A percentile compares a stretch with the other conserved stretches of the same genome.
Evolutionary conservation across 2,888 invertebrate species (phyloP).

Genomic region (Allacma fusca): DNA sequence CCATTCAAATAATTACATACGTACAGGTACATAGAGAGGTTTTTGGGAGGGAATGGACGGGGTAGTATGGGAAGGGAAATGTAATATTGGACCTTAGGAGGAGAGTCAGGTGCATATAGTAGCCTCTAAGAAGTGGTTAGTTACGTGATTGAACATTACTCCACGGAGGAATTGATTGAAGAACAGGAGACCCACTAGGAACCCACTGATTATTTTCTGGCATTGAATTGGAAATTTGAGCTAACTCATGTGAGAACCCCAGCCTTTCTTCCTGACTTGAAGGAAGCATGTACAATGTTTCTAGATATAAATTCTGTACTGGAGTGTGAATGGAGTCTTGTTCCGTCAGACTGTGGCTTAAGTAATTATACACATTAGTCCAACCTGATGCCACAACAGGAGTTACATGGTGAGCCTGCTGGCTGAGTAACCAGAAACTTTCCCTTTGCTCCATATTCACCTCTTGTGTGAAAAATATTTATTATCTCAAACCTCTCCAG

Average conservation of each 20-base stretch:
- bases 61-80: too few species aligned
- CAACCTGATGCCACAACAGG: slow-evolving; percentile 22
- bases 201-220: slow-evolving; percentile 23
- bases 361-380: slow-evolving; percentile 38
- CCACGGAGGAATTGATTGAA: slow-evolving; percentile 12
- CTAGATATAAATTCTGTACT: background rate
- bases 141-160: slow-evolving; percentile 23
- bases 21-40: too few species aligned
- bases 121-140: background rate
- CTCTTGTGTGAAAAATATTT: too few species aligned
- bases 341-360: slow-evolving; percentile 30
- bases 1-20: too few species aligned
- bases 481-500: too few species aligned
- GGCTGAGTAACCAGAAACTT: too few species aligned
- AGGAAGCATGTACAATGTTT: background rate
- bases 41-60: too few species aligned
- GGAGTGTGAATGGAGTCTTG: slow-evolving; percentile 8
- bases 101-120: too few species aligned
- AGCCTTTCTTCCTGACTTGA: background rate
- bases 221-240: slow-evolving; percentile 21
- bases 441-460: too few species aligned
- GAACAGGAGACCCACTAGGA: slow-evolving; percentile 24
- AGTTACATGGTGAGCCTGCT: background rate
- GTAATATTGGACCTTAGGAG: too few species aligned
- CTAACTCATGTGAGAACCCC: background rate